A percentile compares a stretch with the other conserved stretches of the same genome.
These are phyloP conservation scores for Scaptomyza tumidula DNA, from an alignment of 2,888 invertebrate species.

Conservation along the genomic window DNA sequence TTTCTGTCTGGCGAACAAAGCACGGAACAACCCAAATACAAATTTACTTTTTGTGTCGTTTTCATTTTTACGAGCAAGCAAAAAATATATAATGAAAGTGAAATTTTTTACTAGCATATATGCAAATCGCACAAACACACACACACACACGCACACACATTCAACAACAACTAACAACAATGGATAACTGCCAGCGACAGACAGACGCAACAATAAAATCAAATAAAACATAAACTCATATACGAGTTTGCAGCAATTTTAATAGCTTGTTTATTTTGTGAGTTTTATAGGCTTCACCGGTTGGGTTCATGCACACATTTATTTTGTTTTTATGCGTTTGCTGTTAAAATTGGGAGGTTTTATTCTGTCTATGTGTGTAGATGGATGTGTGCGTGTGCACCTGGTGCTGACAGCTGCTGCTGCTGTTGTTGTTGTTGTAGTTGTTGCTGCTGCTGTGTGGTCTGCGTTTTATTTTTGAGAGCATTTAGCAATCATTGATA, in stretches of 20 bases:
- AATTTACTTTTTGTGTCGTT: conserved; percentile 12
- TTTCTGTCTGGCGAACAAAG: conserved; percentile 34
- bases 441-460: conserved; percentile 44
- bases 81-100: conserved; percentile 54
- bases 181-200: conserved; percentile 17
- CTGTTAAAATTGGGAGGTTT: conserved; percentile 42
- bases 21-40: conserved; percentile 17
- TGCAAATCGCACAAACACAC: conserved; percentile 20
- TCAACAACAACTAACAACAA: conserved; percentile 15
- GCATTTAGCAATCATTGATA: conserved; percentile 80
- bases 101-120: conserved; percentile 37
- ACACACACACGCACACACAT: conserved; percentile 10
- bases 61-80: conserved; percentile 48
- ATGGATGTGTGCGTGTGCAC: conserved; percentile 29
- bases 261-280: conserved; percentile 34
- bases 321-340: conserved; percentile 21
- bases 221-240: conserved; percentile 50
- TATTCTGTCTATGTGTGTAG: conserved; percentile 21
- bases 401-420: conserved; percentile 56
- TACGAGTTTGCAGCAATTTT: conserved; percentile 40
- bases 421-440: conserved; percentile 25
- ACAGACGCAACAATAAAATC: conserved; percentile 53
- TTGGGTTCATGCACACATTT: neutral
- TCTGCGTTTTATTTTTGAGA: conserved; percentile 67
- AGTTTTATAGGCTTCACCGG: conserved; percentile 15